These are phyloP conservation scores for Sinonovacula constricta DNA, from an alignment of 1,140 invertebrate species.

Conservation along the genomic window DNA sequence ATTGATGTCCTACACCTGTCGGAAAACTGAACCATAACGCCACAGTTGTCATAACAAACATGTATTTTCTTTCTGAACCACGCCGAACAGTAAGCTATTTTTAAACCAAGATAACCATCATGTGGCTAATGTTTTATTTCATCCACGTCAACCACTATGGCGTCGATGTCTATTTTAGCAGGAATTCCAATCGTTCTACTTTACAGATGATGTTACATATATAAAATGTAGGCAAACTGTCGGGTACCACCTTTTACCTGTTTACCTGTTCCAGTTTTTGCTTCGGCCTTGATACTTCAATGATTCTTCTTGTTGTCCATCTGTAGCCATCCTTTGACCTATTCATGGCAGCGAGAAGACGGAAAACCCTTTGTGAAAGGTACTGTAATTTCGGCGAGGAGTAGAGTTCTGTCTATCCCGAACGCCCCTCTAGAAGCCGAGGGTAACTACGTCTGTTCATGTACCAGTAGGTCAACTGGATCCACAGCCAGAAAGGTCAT, in stretches of 20 bases:
- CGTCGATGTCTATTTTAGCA: too few species aligned
- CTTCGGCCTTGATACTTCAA: too few species aligned
- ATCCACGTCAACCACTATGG: background rate
- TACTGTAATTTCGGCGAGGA: background rate
- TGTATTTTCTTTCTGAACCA: too few species aligned
- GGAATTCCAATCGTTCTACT: too few species aligned
- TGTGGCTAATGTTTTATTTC: background rate
- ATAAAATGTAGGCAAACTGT: too few species aligned
- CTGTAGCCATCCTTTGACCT: conserved; percentile 20
- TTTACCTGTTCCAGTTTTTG: too few species aligned
- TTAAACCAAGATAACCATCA: background rate
- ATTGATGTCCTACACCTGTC: too few species aligned
- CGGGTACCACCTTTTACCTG: too few species aligned
- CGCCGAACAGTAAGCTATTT: too few species aligned
- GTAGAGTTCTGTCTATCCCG: conserved; percentile 22
- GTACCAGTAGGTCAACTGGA: conserved; percentile 4
- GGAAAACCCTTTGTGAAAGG: conserved; percentile 27
- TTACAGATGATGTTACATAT: too few species aligned
- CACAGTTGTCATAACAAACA: background rate
- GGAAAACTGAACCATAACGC: background rate
- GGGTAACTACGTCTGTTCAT: conserved; percentile 37
- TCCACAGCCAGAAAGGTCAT: conserved; percentile 3
- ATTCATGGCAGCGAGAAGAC: conserved; percentile 35
- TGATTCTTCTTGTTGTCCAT: background rate
- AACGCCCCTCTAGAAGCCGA: conserved; percentile 32